Conservation (phyloP, 2,888 invertebrate genomes). For the Melieria omissa region DNA sequence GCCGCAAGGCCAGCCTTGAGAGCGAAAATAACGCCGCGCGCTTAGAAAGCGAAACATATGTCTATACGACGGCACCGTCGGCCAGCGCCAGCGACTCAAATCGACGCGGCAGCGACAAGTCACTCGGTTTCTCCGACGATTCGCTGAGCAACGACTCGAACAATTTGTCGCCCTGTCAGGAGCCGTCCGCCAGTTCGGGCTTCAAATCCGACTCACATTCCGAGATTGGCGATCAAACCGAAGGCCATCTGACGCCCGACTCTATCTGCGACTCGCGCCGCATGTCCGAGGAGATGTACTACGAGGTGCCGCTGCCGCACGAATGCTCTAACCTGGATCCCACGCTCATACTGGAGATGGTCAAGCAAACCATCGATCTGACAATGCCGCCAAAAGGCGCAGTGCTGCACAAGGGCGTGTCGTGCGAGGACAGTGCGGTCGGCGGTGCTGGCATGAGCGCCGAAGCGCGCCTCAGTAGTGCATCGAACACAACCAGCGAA, state of each 20-base stretch:
- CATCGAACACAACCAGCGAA: slow-evolving; percentile 50
- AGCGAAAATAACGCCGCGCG: slow-evolving; percentile 52
- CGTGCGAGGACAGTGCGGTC: slow-evolving; percentile 59
- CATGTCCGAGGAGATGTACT: slow-evolving; percentile 68
- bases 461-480: slow-evolving; percentile 50
- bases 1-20: slow-evolving; percentile 76
- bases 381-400: slow-evolving; percentile 79
- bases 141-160: slow-evolving; percentile 76
- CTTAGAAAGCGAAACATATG: slow-evolving; percentile 32
- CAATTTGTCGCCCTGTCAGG: slow-evolving; percentile 70
- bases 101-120: slow-evolving; percentile 76
- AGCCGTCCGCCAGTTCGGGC: slow-evolving; percentile 72
- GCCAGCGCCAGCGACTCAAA: slow-evolving; percentile 63
- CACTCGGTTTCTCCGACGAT: slow-evolving; percentile 78
- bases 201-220: slow-evolving; percentile 71
- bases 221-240: slow-evolving; percentile 70
- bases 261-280: slow-evolving; percentile 65
- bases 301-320: slow-evolving; percentile 82
- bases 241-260: slow-evolving; percentile 65
- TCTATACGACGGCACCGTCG: slow-evolving; percentile 2
- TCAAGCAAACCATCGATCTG: slow-evolving; percentile 83
- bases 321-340: slow-evolving; percentile 84
- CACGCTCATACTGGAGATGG: slow-evolving; percentile 80
- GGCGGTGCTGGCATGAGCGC: slow-evolving; percentile 43
- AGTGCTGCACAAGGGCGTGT: slow-evolving; percentile 67